Conservation (phyloP, 2,113 vertebrate species). For the Bolborhynchus lineola region DNA sequence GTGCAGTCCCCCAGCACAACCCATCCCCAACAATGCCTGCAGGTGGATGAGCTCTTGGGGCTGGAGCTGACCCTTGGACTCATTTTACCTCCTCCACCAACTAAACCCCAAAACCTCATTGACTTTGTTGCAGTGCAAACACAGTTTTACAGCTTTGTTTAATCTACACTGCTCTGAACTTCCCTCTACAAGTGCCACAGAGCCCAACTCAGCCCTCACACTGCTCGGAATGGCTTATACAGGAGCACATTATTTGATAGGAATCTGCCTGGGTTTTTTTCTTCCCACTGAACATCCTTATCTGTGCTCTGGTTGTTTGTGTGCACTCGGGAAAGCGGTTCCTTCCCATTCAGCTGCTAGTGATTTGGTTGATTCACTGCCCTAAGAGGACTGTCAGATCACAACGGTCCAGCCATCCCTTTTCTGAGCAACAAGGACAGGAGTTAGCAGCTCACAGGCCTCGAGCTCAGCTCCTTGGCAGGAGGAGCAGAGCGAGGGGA, state of each 20-base stretch:
- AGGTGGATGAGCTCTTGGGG: accelerated
- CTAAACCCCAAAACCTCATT: accelerated
- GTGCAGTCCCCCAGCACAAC: neutral
- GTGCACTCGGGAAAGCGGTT: accelerated
- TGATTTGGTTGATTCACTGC: accelerated
- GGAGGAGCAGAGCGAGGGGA: neutral
- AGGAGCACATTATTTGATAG: neutral
- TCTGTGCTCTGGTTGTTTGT: neutral
- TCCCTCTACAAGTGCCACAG: neutral
- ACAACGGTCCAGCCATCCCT: neutral
- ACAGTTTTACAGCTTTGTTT: neutral
- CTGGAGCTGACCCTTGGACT: neutral
- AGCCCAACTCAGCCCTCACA: neutral
- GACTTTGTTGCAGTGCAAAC: neutral
- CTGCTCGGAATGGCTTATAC: accelerated
- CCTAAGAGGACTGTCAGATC: neutral
- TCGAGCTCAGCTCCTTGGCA: accelerated
- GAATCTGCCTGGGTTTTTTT: neutral
- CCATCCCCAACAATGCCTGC: neutral
- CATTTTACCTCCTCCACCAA: neutral
- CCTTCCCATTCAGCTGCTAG: neutral
- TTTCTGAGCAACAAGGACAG: neutral
- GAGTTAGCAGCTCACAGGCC: neutral
- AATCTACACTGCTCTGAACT: neutral
- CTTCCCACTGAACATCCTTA: neutral